These are phyloP conservation scores for Antennarius maculatus DNA, from an alignment of 2,797 vertebrate species.

Conservation along the genomic window DNA sequence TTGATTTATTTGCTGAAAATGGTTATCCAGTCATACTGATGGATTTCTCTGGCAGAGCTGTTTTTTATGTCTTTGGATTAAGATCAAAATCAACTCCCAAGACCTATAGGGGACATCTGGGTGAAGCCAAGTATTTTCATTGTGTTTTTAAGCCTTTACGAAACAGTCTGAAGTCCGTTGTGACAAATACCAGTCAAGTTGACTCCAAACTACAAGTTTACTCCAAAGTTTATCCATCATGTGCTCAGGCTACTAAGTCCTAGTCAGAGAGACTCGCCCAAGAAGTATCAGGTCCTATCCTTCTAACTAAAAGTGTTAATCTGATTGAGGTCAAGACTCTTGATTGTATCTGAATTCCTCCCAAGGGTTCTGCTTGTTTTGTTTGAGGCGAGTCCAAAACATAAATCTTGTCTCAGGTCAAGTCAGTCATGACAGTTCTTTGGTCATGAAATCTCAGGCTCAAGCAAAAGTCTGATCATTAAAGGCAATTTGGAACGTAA, in stretches of 20 bases:
- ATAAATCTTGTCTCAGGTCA: too few relatives aligned
- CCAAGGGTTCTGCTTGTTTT: too few relatives aligned
- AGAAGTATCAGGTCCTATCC: background rate
- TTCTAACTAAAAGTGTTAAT: background rate
- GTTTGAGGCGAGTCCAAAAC: too few relatives aligned
- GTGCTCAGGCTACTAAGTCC: too few relatives aligned
- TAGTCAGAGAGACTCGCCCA: background rate
- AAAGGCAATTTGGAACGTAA: background rate
- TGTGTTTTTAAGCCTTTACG: background rate
- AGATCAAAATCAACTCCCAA: background rate
- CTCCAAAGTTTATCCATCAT: too few relatives aligned
- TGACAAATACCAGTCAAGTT: too few relatives aligned
- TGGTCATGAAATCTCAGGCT: background rate
- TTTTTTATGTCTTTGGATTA: background rate
- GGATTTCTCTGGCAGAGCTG: background rate
- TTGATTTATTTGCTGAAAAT: conserved; percentile 3
- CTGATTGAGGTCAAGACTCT: background rate
- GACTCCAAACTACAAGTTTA: too few relatives aligned
- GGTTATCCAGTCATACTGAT: background rate
- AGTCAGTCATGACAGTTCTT: background rate
- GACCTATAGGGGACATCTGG: background rate
- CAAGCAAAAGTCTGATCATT: background rate
- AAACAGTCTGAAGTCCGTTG: too few relatives aligned
- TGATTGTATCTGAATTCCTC: background rate
- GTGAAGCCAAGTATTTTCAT: background rate